Percentiles rank a stretch among this genome's conserved stretches.
phyloP scores from a whole-genome alignment of 2,113 vertebrate genomes.

The Noctilio leporinus region DNA sequence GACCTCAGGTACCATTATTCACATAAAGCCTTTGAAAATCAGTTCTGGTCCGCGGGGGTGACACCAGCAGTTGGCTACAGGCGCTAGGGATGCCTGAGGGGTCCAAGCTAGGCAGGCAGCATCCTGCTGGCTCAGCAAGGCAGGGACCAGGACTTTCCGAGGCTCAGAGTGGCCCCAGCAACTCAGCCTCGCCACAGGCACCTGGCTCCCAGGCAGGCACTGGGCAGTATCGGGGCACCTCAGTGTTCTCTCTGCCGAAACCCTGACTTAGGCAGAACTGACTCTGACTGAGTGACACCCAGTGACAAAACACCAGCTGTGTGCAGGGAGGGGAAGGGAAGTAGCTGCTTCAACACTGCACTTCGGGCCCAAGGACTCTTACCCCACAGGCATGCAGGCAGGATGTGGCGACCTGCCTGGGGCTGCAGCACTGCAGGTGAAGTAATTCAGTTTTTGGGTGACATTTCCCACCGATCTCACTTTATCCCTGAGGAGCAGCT shows the following conservation, averaged over 20 bases:
- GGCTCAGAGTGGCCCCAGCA: background rate
- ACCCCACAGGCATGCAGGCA: background rate
- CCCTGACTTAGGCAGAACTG: background rate
- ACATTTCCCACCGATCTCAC: background rate
- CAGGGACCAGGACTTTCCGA: accelerated
- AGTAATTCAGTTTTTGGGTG: background rate
- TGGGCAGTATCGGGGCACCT: accelerated
- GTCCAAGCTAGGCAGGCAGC: accelerated
- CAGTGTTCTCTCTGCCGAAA: background rate
- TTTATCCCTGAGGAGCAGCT: accelerated
- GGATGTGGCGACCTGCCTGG: accelerated
- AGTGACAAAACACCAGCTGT: accelerated
- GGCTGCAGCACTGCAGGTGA: accelerated
- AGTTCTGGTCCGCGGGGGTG: background rate
- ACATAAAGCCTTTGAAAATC: background rate
- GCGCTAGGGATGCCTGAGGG: accelerated
- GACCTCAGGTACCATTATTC: background rate
- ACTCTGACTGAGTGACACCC: no score
- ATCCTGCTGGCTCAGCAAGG: accelerated
- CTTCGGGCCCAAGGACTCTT: background rate
- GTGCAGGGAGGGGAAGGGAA: background rate
- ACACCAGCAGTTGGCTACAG: background rate
- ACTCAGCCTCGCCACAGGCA: accelerated
- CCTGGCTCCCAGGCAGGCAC: accelerated
- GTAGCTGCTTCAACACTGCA: background rate